Base-by-base conservation (phyloP, 2,888 invertebrate genomes). In the Hololepta plana region DNA sequence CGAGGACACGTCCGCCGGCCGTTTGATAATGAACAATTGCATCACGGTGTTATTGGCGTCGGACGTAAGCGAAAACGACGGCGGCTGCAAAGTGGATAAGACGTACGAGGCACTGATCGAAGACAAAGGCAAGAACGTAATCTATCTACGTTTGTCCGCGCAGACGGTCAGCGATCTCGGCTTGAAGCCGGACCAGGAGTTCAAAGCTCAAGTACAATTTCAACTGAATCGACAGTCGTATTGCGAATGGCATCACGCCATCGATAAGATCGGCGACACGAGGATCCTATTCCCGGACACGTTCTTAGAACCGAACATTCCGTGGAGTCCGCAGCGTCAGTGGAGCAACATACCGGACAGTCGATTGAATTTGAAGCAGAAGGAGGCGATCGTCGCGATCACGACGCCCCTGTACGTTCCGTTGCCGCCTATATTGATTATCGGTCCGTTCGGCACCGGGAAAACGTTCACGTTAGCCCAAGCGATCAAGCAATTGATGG, bases 361-460 rank as follows among this genome's bases (percentile, higher is more conserved):
- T 1, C 60, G 66, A 33, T 49, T 84, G 20, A 84, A 84, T 54
- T 62, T 69, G 7, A 76, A 77, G 41, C 84, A 85, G 46, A 69
- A 69, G 38, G 77, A 79, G 45, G 82, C 82, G 0, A 66, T 84
- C 2, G 63, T 72, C 26, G 72, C 76, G 4, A 81, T 84, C 32
- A 74, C 79, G 9, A 67, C 75, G 5, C 65, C 74, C 1, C 47
- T 62, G 10, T 58, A 59, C 28, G 56, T 66, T 10, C 59, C 62
- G 28, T 45, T 77, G 26, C 77, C 79, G 0, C 79, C 79, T 0
- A 69, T 80, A 31, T 51, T 80, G 23, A 60, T 80, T 4, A 72
- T 79, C 26, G 49, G 79, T 2, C 82, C 84, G 1, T 84, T 77
- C 51, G 84, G 84, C n/a, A 84, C 84, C 0, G 84, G 84, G 1